A percentile compares a stretch with the other conserved stretches of the same genome.
Evolutionary conservation across 1,140 invertebrate genomes (phyloP).

Genomic region (Copidosoma floridanum): DNA sequence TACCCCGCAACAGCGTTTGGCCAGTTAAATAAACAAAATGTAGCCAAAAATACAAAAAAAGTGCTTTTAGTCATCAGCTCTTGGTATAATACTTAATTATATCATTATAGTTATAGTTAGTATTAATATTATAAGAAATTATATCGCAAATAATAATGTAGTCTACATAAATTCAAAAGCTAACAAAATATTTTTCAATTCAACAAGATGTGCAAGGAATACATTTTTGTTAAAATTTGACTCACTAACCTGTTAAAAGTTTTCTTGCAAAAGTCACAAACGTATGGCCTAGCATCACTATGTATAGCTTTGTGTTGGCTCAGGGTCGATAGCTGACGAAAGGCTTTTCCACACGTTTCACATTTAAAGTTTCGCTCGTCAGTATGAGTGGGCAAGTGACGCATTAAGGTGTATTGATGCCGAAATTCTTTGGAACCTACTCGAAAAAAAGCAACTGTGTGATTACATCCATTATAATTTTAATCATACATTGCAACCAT

Average conservation of each 20-base stretch:
- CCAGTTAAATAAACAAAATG: too few species aligned
- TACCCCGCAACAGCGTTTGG: too few species aligned
- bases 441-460: too few species aligned
- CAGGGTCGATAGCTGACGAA: slow-evolving; percentile 72
- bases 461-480: too few species aligned
- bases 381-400: slow-evolving; percentile 80
- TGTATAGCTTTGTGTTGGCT: slow-evolving; percentile 75
- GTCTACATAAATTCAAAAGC: too few species aligned
- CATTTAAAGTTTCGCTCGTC: slow-evolving; percentile 82
- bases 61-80: too few species aligned
- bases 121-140: too few species aligned
- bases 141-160: too few species aligned
- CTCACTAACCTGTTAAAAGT: slow-evolving; percentile 64
- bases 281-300: slow-evolving; percentile 67
- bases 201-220: slow-evolving; percentile 31
- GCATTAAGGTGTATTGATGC: slow-evolving; percentile 74
- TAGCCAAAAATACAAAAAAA: neutral
- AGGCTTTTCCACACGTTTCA: slow-evolving; percentile 75
- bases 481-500: too few species aligned
- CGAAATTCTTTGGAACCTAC: slow-evolving; percentile 69
- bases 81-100: too few species aligned
- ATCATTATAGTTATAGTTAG: too few species aligned
- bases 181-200: too few species aligned
- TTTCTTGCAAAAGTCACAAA: slow-evolving; percentile 73
- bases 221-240: slow-evolving; percentile 1